Base-by-base conservation (phyloP, 2,888 invertebrate species). In the Oscheius sp. region DNA sequence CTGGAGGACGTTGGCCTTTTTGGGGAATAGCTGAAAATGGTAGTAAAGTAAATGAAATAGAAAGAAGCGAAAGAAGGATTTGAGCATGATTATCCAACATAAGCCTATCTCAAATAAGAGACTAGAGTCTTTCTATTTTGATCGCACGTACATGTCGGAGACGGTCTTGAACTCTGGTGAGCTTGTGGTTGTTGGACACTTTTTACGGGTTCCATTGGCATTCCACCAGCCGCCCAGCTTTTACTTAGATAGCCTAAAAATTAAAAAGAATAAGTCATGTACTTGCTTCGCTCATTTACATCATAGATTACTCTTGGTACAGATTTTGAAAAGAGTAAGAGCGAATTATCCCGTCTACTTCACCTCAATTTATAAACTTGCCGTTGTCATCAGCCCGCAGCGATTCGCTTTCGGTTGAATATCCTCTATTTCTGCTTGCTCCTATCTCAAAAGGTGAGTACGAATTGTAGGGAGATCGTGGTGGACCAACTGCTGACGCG, bases 381-480 rank as follows among this genome's bases (percentile, higher is more conserved):
- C 61, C 61, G 42, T 45, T 25, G n/a, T 61, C 61, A 42, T 61
- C 61, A 42, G 45, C 45, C n/a, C 61, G 6, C n/a, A 27, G 10
- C 4, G 61, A 25, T 27, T 61, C 61, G 29, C 42, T 61, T 61
- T 61, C 61, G 17, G 61, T 61, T 4, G 61, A 61, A 45, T 42
- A 61, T 23, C 61, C 61, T 61, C 61, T 25, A 20, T 45, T 42
- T 12, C 25, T 45, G 29, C 12, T 45, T 17, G 33, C 34, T 2
- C 23, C 23, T 8, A 61, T 45, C 12, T 61, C 61, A 23, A 29
- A 15, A 42, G 45, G 45, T 29, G 27, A 23, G 29, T 61, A 61
- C n/a, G 61, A 29, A 42, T 27, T 42, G 29, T 29, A 61, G 10
- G 61, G 61, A 61, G 61, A 61, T 25, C 61, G 42, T 17, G 61